These are phyloP conservation scores for Micromys minutus DNA, from an alignment of 2,113 vertebrate genomes.

Conservation along the genomic window DNA sequence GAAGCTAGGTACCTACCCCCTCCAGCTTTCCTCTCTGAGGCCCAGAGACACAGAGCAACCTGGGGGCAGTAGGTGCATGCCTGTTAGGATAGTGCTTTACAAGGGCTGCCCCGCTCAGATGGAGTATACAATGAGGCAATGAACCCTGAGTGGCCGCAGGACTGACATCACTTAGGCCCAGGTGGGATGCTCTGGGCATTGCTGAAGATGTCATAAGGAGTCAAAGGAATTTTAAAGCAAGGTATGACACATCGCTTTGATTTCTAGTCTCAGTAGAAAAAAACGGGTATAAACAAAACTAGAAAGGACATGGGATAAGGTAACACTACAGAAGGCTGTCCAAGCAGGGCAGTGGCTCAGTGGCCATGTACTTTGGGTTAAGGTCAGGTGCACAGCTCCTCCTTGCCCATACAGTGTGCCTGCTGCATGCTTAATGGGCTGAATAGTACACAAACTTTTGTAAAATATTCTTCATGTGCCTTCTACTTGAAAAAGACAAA, in stretches of 20 bases:
- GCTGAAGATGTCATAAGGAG: not conserved
- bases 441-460: not conserved
- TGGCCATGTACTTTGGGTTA: not conserved
- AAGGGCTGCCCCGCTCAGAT: not conserved
- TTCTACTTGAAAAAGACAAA: constrained; percentile 36
- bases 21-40: not conserved
- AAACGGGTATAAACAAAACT: not conserved
- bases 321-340: not conserved
- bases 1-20: not conserved
- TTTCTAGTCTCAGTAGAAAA: not conserved
- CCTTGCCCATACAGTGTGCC: not conserved
- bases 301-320: not conserved
- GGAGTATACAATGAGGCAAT: not conserved
- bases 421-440: not conserved
- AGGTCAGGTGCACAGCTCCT: not conserved
- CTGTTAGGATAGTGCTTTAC: not conserved
- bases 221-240: constrained; percentile 4
- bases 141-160: not conserved
- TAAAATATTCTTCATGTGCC: constrained; percentile 33
- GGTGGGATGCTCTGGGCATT: not conserved
- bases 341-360: not conserved
- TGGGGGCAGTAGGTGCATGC: not conserved
- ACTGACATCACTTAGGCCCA: not conserved
- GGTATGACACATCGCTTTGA: not conserved
- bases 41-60: not conserved